Base-by-base conservation (phyloP, 2,113 vertebrate species). In the Benitochromis conjunctus region DNA sequence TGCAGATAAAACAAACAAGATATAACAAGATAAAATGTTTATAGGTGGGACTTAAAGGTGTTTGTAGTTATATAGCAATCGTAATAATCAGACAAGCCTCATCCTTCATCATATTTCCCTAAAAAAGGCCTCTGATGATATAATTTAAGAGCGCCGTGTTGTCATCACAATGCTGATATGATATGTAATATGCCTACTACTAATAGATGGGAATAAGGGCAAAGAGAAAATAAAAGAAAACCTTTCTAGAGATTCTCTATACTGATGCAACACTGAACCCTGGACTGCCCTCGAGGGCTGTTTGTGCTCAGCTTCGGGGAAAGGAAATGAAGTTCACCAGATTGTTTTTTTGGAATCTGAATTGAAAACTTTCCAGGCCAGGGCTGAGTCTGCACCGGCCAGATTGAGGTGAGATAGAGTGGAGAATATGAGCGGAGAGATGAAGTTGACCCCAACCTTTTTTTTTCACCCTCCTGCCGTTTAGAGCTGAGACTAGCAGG, bases 361-460 rank as follows among this genome's bases (percentile, higher is more conserved):
- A 95, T 95, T 90, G 88, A 69, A 90, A 92, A 90, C 88, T 93
- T 94, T 92, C 90, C 26, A 46, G 86, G 88, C 86, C 83, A 56
- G 85, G 78, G 71, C 87, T 56, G 78, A 88, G 89, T 89, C 82
- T 93, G 92, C 90, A 92, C 90, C 89, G 91, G 92, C 71, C 92
- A 94, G 94, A 95, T 94, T 95, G 94, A 94, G 91, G 89, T 86
- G 94, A 94, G 94, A 94, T 94, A 92, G 92, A 93, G 92, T 94
- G 69, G 85, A 92, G 92, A 95, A 94, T 94, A 94, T 93, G 93
- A 95, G 93, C 64, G 29, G 77, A 85, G 91, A 95, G 92, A 95
- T 94, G 94, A 95, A 92, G 94, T 93, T 95, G 96, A 96, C 96
- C 96, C 92, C 87, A 83, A 93, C 94, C 93, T 95, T 95, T 95